Evolutionary conservation across 2,113 vertebrate species (phyloP).

Genomic region (Silurus asotus): DNA sequence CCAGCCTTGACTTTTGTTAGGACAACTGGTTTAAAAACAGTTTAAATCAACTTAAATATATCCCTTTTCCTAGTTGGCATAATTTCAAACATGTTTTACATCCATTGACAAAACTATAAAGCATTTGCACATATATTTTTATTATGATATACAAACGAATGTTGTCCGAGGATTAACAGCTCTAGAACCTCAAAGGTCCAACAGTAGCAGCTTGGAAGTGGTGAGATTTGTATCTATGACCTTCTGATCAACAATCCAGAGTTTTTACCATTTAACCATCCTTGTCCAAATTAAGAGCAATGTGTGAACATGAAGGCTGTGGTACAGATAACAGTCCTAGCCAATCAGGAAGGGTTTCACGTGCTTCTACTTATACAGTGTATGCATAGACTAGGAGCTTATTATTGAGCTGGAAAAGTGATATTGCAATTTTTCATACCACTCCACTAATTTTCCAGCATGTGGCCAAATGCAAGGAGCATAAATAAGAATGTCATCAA

Average conservation of each 20-base stretch:
- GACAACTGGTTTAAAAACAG: too few species aligned
- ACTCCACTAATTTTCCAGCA: neutral
- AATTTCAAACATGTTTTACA: too few species aligned
- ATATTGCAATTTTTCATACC: neutral
- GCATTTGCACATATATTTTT: too few species aligned
- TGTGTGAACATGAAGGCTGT: neutral
- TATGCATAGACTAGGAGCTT: neutral
- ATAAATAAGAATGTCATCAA: neutral
- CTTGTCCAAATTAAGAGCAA: neutral
- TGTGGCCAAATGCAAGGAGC: neutral
- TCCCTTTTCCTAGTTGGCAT: too few species aligned
- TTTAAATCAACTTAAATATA: too few species aligned
- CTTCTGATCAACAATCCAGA: neutral
- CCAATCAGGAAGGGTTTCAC: too few species aligned
- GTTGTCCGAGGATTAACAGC: neutral
- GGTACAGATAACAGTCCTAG: neutral
- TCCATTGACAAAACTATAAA: too few species aligned
- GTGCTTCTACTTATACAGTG: neutral
- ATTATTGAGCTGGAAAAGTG: neutral
- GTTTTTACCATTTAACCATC: neutral
- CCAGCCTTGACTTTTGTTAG: too few species aligned
- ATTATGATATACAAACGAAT: too few species aligned
- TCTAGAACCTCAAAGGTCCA: neutral
- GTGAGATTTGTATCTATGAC: neutral
- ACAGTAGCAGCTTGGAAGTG: neutral